phyloP scores from a whole-genome alignment of 1,140 invertebrate species.

The Papilio dardanus region DNA sequence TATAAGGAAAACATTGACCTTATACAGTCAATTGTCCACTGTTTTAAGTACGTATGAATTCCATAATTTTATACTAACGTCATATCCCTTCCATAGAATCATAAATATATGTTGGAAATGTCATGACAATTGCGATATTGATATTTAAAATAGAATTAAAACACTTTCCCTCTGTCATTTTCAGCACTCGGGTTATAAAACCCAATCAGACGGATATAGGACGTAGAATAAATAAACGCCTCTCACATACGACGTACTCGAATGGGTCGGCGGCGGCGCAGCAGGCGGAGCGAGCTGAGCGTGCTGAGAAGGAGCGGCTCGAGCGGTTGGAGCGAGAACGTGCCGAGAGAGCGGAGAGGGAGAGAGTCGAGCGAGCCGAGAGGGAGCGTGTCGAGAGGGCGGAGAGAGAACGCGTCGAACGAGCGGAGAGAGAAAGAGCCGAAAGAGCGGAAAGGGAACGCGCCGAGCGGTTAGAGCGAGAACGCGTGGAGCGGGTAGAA shows the following conservation, averaged over 20 bases:
- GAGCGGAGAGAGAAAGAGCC: constrained; percentile 57
- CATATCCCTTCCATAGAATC: background rate
- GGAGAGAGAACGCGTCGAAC: constrained; percentile 54
- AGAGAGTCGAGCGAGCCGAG: constrained; percentile 46
- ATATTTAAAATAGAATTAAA: background rate
- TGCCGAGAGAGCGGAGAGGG: constrained; percentile 48
- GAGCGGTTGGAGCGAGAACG: constrained; percentile 50
- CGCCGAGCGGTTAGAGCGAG: constrained; percentile 42
- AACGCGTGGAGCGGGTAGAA: constrained; percentile 54
- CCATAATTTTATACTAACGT: background rate
- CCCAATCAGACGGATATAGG: constrained; percentile 93
- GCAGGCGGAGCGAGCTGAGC: constrained; percentile 47
- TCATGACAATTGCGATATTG: background rate
- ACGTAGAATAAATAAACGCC: constrained; percentile 89
- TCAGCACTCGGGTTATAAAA: constrained; percentile 95
- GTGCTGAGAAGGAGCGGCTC: constrained; percentile 52
- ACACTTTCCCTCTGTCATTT: constrained; percentile 51
- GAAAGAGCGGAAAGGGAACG: constrained; percentile 51
- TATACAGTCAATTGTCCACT: background rate
- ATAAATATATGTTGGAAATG: background rate
- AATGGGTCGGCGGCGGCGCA: constrained; percentile 49
- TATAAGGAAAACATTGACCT: constrained; percentile 10
- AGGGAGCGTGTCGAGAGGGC: constrained; percentile 47
- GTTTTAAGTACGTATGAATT: background rate
- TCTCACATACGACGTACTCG: constrained; percentile 63